A percentile compares a stretch with the other conserved stretches of the same genome.
phyloP scores from a whole-genome alignment of 2,888 invertebrate species.

The Pseudolycoriella hygida region DNA sequence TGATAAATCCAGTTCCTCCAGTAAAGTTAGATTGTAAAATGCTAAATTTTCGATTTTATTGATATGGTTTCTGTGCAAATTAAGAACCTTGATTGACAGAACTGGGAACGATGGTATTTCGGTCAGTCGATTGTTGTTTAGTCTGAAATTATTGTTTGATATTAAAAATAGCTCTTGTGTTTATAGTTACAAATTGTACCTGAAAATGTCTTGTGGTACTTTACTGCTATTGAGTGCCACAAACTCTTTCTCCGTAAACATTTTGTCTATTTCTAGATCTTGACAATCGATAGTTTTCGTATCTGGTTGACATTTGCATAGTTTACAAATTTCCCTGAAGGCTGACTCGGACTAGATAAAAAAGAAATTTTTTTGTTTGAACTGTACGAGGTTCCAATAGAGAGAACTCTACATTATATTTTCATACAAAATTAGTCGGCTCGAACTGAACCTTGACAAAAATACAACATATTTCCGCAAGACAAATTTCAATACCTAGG shows the following conservation, averaged over 20 bases:
- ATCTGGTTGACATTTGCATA: background rate
- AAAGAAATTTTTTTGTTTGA: too few species aligned
- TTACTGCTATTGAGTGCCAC: conserved; percentile 10
- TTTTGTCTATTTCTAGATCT: background rate
- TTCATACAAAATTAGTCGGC: too few species aligned
- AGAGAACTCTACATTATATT: too few species aligned
- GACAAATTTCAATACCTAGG: too few species aligned
- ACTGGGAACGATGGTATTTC: conserved; percentile 30
- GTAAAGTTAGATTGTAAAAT: conserved; percentile 42
- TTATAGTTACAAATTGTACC: too few species aligned
- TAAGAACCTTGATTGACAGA: conserved; percentile 32
- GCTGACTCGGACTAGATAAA: too few species aligned
- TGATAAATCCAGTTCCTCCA: conserved; percentile 49
- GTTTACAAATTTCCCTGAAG: too few species aligned
- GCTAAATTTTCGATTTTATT: conserved; percentile 38
- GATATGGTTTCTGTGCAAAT: conserved; percentile 46
- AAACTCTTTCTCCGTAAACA: conserved; percentile 12
- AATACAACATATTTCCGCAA: too few species aligned
- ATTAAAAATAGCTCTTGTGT: too few species aligned
- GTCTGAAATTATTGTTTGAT: conserved; percentile 4
- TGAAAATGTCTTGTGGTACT: too few species aligned
- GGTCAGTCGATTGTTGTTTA: conserved; percentile 21
- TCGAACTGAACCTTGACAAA: too few species aligned
- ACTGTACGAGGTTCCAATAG: too few species aligned
- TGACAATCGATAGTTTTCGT: background rate